phyloP scores from a whole-genome alignment of 2,888 invertebrate species.

The Nebria salina region DNA sequence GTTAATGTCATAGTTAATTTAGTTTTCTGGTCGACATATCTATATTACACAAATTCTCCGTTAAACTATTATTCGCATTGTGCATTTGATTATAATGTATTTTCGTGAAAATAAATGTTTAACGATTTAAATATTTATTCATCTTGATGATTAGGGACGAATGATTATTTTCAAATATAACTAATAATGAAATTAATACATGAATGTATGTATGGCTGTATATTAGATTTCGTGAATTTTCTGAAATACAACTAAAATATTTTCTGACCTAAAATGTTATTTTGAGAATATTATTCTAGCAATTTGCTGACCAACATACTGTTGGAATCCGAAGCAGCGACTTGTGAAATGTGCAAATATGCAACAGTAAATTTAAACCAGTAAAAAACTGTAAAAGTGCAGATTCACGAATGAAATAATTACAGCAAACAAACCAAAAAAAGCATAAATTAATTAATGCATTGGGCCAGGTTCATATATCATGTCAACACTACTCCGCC shows the following conservation, averaged over 20 bases:
- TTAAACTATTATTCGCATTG: neutral
- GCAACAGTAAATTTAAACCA: neutral
- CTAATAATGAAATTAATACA: no score
- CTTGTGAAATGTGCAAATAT: neutral
- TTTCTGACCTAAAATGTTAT: neutral
- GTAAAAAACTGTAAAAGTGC: neutral
- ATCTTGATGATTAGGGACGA: no score
- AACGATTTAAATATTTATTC: no score
- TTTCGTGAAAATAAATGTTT: no score
- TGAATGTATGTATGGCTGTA: no score
- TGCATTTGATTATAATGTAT: neutral
- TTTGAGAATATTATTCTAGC: neutral
- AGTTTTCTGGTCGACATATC: neutral
- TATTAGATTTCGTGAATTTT: neutral
- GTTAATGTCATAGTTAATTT: neutral
- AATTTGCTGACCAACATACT: neutral
- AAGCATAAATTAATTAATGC: neutral
- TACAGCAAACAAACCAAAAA: neutral
- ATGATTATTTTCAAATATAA: no score
- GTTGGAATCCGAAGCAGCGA: neutral
- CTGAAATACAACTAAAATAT: neutral
- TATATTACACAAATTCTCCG: neutral
- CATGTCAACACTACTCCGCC: neutral
- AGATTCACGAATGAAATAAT: neutral
- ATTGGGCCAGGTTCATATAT: neutral